A percentile compares a stretch with the other conserved stretches of the same genome.
Conservation (phyloP, 2,888 invertebrate genomes). For the Pristionchus entomophagus region DNA sequence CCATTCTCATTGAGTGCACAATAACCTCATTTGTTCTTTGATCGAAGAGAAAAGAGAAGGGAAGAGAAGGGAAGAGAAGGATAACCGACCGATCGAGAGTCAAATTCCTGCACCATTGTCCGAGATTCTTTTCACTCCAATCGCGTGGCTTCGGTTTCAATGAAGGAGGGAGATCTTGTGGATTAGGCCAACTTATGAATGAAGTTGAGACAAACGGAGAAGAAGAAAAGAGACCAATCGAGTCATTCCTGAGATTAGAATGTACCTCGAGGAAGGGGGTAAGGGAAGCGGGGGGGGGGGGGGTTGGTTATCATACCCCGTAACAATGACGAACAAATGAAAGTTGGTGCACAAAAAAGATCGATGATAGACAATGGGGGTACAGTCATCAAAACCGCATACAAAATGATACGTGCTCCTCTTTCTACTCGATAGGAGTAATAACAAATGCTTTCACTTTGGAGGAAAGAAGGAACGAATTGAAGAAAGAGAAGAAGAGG, state of each 20-base stretch:
- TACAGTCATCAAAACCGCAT: background rate
- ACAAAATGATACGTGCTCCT: background rate
- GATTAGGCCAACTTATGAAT: constrained; percentile 34
- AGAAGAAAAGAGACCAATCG: background rate
- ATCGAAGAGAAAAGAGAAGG: too few species aligned
- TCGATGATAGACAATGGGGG: background rate
- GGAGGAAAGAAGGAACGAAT: background rate
- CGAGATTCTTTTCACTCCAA: constrained; percentile 72
- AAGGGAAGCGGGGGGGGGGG: background rate
- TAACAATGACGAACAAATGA: constrained; percentile 15
- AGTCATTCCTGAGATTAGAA: too few species aligned
- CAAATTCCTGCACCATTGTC: constrained; percentile 74
- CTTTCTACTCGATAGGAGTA: constrained; percentile 3
- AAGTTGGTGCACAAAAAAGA: background rate
- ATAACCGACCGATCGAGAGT: constrained; percentile 51
- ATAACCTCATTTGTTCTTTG: background rate
- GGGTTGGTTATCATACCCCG: background rate
- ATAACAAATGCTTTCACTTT: constrained; percentile 20
- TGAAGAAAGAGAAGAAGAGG: background rate
- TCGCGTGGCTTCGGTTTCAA: constrained; percentile 53
- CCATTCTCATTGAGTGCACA: background rate
- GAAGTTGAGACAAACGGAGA: constrained; percentile 20
- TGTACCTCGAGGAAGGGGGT: too few species aligned
- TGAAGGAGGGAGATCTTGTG: constrained; percentile 38
- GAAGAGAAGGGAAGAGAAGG: too few species aligned